A percentile compares a stretch with the other conserved stretches of the same genome.
These are phyloP conservation scores for Meloidogyne floridensis DNA, from an alignment of 1,140 invertebrate genomes.

Conservation along the genomic window DNA sequence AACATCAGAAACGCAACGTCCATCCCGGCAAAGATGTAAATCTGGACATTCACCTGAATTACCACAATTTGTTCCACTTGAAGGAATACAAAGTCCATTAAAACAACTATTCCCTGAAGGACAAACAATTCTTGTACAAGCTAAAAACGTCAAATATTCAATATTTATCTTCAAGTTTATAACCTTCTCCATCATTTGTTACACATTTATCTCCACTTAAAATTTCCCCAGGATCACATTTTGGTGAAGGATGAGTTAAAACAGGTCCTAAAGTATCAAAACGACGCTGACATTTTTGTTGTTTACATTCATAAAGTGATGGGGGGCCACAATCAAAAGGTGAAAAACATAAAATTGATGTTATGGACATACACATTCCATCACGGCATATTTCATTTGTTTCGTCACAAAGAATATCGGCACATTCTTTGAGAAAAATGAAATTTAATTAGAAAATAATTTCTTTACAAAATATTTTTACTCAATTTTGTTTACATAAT, in stretches of 20 bases:
- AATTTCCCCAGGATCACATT: constrained; percentile 49
- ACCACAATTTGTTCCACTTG: constrained; percentile 26
- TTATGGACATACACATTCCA: constrained; percentile 53
- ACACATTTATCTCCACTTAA: constrained; percentile 48
- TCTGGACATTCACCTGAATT: constrained; percentile 38
- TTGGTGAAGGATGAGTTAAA: constrained; percentile 10
- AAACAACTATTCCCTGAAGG: constrained; percentile 49
- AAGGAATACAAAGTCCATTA: constrained; percentile 53
- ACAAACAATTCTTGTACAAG: constrained; percentile 56
- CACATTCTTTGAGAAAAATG: constrained; percentile 44
- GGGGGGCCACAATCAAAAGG: constrained; percentile 58
- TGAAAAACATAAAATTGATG: constrained; percentile 55
- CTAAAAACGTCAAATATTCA: constrained; percentile 38
- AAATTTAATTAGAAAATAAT: constrained; percentile 13
- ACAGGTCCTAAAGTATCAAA: constrained; percentile 26
- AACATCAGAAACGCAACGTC: constrained; percentile 41
- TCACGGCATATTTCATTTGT: constrained; percentile 55
- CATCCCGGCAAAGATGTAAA: constrained; percentile 34
- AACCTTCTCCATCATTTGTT: constrained; percentile 38
- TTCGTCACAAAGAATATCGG: constrained; percentile 56
- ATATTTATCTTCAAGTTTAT: background rate
- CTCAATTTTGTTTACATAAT: too few relatives aligned
- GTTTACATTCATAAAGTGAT: constrained; percentile 45
- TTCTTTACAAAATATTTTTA: too few relatives aligned
- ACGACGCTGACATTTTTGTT: constrained; percentile 48